Percentiles rank a stretch among this genome's conserved stretches.
Evolutionary conservation across 1,140 invertebrate genomes (phyloP).

Genomic region (Drosophila subobscura): DNA sequence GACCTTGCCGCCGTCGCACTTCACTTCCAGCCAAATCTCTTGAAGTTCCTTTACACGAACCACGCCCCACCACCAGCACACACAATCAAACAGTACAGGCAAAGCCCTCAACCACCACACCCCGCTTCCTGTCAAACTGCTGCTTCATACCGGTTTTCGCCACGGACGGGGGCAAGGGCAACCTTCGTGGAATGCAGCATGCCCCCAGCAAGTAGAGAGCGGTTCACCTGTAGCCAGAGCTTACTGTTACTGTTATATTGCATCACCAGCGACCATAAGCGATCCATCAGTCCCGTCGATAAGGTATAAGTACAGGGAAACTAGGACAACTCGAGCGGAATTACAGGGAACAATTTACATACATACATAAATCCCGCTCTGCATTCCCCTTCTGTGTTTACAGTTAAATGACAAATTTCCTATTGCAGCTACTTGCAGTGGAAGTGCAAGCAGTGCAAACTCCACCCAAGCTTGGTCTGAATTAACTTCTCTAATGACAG

Average conservation of each 20-base stretch:
- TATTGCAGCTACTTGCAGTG: neutral
- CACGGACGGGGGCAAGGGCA: neutral
- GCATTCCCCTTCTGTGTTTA: neutral
- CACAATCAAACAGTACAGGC: neutral
- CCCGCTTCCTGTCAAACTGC: neutral
- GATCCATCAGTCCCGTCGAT: too few relatives aligned
- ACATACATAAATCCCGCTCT: slow-evolving; percentile 11
- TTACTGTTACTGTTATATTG: slow-evolving; percentile 8
- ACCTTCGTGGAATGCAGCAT: slow-evolving; percentile 29
- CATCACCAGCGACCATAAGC: slow-evolving; percentile 2
- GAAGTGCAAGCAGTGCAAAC: neutral
- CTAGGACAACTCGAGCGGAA: neutral
- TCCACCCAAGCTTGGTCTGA: neutral
- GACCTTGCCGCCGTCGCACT: slow-evolving; percentile 61
- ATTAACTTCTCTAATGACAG: neutral
- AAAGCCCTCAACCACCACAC: too few relatives aligned
- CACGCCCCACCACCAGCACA: slow-evolving; percentile 4
- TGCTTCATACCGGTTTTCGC: slow-evolving; percentile 12
- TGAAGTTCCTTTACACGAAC: slow-evolving; percentile 11
- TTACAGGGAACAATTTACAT: neutral
- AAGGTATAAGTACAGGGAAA: slow-evolving; percentile 6
- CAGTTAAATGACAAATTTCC: neutral
- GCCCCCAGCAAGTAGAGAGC: neutral
- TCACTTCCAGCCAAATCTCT: slow-evolving; percentile 22
- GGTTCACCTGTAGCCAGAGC: slow-evolving; percentile 22